Evolutionary conservation across 2,888 invertebrate species (phyloP).

Genomic region (Phengaris alcon): DNA sequence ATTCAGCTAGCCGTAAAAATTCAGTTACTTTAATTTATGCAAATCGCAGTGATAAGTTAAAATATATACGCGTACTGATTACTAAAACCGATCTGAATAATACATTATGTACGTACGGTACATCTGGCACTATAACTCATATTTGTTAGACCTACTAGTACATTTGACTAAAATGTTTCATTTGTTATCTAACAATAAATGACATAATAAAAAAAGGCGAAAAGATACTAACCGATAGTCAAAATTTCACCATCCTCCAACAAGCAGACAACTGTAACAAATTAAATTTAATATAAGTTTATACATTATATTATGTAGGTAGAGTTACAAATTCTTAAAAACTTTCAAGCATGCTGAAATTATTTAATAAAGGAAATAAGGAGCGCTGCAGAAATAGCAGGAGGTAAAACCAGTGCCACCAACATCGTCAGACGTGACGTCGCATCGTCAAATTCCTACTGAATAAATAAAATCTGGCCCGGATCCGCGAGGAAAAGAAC

Average conservation of each 20-base stretch:
- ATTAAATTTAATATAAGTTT: conserved; percentile 28
- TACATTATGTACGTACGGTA: not conserved
- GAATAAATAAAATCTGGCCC: not conserved
- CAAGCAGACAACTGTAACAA: conserved; percentile 51
- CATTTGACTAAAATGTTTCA: not conserved
- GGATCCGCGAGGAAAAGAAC: not conserved
- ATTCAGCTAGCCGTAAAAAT: conserved; percentile 15
- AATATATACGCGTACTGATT: conserved; percentile 12
- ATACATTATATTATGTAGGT: too few relatives aligned
- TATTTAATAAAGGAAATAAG: too few relatives aligned
- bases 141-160: too few relatives aligned
- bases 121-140: too few relatives aligned
- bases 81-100: not conserved
- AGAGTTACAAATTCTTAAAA: too few relatives aligned
- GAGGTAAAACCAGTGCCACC: not conserved
- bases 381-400: too few relatives aligned
- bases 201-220: not conserved
- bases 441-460: not conserved
- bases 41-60: conserved; percentile 18
- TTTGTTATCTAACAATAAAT: not conserved
- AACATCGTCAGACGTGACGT: not conserved
- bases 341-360: too few relatives aligned
- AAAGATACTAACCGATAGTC: conserved; percentile 49
- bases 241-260: conserved; percentile 51
- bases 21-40: conserved; percentile 25